Conservation (phyloP, 2,888 invertebrate genomes). For the Dendrolimus pini region DNA sequence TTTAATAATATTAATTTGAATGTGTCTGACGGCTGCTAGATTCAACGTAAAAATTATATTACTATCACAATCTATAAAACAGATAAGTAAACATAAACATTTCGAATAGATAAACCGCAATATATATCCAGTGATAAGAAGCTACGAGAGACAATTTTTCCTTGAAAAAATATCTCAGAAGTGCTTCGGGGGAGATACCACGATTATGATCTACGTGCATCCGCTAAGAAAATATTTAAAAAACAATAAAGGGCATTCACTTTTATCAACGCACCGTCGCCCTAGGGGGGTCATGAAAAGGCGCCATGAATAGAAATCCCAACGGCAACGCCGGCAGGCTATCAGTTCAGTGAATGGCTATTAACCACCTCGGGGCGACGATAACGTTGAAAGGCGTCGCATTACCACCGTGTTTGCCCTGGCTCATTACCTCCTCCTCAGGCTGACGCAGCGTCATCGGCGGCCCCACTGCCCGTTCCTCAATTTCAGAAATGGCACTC, state of each 20-base stretch:
- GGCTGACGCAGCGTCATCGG: conserved; percentile 64
- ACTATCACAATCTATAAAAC: conserved; percentile 12
- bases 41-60: background rate
- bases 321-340: conserved; percentile 50
- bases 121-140: conserved; percentile 40
- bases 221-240: conserved; percentile 55
- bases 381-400: conserved; percentile 61
- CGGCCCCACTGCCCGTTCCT: conserved; percentile 51
- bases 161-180: conserved; percentile 42
- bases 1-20: no score
- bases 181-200: conserved; percentile 35
- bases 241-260: conserved; percentile 67
- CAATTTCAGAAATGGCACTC: conserved; percentile 46
- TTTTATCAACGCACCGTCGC: conserved; percentile 69
- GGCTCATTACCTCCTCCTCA: conserved; percentile 61
- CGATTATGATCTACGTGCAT: conserved; percentile 45
- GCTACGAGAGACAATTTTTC: conserved; percentile 41
- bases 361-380: conserved; percentile 69
- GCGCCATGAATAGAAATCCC: conserved; percentile 54
- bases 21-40: background rate
- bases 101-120: conserved; percentile 13
- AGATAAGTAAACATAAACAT: conserved; percentile 27
- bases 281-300: conserved; percentile 56
- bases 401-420: conserved; percentile 49
- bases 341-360: conserved; percentile 62